Percentiles rank a stretch among this genome's conserved stretches.
Evolutionary conservation across 2,113 vertebrate species (phyloP).

Genomic region (Brachyhypopomus occidentalis): DNA sequence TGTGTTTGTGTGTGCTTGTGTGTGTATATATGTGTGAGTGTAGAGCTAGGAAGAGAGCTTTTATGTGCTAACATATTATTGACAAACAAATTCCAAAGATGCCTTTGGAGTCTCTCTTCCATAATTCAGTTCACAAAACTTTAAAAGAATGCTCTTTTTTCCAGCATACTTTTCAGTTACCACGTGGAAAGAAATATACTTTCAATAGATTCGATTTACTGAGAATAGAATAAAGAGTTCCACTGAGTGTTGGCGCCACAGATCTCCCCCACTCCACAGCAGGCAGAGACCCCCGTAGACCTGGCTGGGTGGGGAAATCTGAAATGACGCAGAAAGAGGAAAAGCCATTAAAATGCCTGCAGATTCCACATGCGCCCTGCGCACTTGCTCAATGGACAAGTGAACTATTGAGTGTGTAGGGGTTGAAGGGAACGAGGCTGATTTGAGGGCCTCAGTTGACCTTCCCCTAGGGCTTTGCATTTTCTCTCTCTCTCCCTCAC

Average conservation of each 20-base stretch:
- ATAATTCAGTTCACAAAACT: conserved; percentile 22
- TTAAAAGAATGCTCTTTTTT: neutral
- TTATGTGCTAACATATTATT: conserved; percentile 21
- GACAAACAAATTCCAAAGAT: conserved; percentile 39
- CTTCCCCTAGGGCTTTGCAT: neutral
- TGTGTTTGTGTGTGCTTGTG: no score
- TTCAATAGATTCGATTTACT: conserved; percentile 14
- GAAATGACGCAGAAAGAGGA: conserved; percentile 50
- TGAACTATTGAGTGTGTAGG: conserved; percentile 28
- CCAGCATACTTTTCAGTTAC: neutral
- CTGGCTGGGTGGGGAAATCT: conserved; percentile 40
- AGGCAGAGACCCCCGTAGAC: conserved; percentile 24
- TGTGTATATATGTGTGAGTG: no score
- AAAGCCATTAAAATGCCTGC: conserved; percentile 40
- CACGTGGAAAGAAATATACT: conserved; percentile 3
- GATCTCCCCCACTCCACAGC: neutral
- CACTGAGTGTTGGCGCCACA: conserved; percentile 20
- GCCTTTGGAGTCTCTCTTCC: conserved; percentile 6
- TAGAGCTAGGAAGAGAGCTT: neutral
- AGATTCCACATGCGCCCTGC: conserved; percentile 36
- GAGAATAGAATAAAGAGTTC: conserved; percentile 39
- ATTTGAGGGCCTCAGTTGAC: neutral
- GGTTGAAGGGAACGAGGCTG: conserved; percentile 1
- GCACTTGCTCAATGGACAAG: conserved; percentile 29
- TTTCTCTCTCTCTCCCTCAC: neutral